Conservation (phyloP, 2,797 vertebrate genomes). For the Gallinago nigripennis region DNA sequence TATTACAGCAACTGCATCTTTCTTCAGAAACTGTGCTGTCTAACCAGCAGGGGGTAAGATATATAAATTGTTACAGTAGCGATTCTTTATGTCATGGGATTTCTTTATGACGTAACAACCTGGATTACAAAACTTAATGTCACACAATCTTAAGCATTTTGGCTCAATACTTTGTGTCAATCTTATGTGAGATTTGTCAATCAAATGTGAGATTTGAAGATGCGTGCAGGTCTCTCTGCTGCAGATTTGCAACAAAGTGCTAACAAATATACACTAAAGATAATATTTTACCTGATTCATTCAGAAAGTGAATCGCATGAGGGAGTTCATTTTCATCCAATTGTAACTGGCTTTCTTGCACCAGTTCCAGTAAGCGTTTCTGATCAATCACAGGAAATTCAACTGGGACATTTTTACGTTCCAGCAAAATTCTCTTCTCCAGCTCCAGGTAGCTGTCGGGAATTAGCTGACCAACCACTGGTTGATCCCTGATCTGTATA, state of each 20-base stretch:
- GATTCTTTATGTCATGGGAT: neutral
- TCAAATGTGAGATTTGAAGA: neutral
- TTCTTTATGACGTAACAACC: neutral
- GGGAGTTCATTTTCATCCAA: constrained; percentile 92
- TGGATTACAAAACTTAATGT: neutral
- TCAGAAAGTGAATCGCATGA: constrained; percentile 92
- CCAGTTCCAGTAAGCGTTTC: constrained; percentile 83
- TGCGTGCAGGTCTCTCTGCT: accelerated
- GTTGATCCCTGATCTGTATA: constrained; percentile 91
- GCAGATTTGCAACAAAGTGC: neutral
- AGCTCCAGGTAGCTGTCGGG: constrained; percentile 95
- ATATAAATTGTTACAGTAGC: neutral
- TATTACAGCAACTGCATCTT: neutral
- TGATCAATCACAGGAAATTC: constrained; percentile 92
- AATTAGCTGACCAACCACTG: constrained; percentile 93
- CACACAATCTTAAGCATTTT: neutral
- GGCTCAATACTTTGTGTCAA: neutral
- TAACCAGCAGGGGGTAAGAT: neutral
- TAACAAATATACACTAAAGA: neutral
- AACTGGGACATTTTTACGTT: constrained; percentile 80
- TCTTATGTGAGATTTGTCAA: neutral
- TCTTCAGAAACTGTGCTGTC: neutral
- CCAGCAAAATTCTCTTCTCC: constrained; percentile 86
- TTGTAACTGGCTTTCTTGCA: constrained; percentile 88
- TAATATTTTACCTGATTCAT: constrained; percentile 85